These are phyloP conservation scores for Spizella passerina DNA, from an alignment of 2,797 vertebrate species.

Conservation along the genomic window DNA sequence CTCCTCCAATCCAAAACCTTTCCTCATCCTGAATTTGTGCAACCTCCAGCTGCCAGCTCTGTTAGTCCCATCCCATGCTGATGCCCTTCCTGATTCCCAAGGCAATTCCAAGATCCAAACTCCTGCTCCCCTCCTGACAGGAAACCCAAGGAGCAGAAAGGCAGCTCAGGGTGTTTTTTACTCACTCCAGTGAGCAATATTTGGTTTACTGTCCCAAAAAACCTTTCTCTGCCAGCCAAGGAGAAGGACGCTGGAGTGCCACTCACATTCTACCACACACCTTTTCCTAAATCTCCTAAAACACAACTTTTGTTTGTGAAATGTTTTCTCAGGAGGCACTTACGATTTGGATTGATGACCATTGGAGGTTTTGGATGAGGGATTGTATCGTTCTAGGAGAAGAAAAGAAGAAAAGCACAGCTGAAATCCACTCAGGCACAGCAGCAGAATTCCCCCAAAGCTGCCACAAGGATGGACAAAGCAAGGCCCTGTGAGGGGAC, in stretches of 20 bases:
- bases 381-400: constrained; percentile 86
- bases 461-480: neutral
- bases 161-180: neutral
- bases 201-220: neutral
- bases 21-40: neutral
- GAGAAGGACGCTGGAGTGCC: neutral
- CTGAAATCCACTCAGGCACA: neutral
- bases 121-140: neutral
- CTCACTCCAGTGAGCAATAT: neutral
- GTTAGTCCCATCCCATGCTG: neutral
- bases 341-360: constrained; percentile 91
- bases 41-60: neutral
- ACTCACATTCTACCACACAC: neutral
- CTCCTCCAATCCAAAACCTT: neutral
- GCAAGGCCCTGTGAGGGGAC: neutral
- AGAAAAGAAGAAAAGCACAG: neutral
- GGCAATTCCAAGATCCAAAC: neutral
- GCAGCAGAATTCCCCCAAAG: neutral
- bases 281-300: neutral
- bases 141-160: neutral
- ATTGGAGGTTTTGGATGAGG: constrained; percentile 88
- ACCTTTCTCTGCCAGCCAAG: neutral
- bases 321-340: constrained; percentile 54
- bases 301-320: rapidly evolving
- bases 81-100: neutral